These are phyloP conservation scores for Recurvirostra avosetta DNA, from an alignment of 2,113 vertebrate species.

Conservation along the genomic window DNA sequence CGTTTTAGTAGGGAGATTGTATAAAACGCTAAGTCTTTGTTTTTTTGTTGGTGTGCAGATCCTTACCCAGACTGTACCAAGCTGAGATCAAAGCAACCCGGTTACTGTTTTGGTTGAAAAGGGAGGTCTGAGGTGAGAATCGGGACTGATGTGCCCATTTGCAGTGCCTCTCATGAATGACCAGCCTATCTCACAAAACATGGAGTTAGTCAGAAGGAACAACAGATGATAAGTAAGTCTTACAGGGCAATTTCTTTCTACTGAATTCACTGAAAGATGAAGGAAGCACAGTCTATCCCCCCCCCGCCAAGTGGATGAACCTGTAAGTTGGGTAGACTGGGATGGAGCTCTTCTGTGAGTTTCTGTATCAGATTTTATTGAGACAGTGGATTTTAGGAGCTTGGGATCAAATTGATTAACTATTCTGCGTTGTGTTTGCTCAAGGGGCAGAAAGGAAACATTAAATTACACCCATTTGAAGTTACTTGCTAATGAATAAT, in stretches of 20 bases:
- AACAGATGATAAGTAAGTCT: neutral
- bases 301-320: neutral
- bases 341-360: neutral
- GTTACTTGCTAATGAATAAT: conserved; percentile 39
- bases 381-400: neutral
- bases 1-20: neutral
- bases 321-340: neutral
- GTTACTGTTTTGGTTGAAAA: neutral
- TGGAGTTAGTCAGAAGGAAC: neutral
- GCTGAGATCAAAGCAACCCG: neutral
- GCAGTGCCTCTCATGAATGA: neutral
- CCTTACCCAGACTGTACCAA: neutral
- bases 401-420: neutral
- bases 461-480: conserved; percentile 23
- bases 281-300: neutral
- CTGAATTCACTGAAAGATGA: neutral
- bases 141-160: neutral
- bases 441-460: neutral
- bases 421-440: neutral
- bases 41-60: neutral
- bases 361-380: neutral
- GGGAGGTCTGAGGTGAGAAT: neutral
- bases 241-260: neutral
- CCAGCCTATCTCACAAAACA: neutral
- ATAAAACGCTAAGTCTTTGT: neutral